A percentile compares a stretch with the other conserved stretches of the same genome.
Evolutionary conservation across 2,888 invertebrate species (phyloP).

Genomic region (Mesorhabditis sp.): DNA sequence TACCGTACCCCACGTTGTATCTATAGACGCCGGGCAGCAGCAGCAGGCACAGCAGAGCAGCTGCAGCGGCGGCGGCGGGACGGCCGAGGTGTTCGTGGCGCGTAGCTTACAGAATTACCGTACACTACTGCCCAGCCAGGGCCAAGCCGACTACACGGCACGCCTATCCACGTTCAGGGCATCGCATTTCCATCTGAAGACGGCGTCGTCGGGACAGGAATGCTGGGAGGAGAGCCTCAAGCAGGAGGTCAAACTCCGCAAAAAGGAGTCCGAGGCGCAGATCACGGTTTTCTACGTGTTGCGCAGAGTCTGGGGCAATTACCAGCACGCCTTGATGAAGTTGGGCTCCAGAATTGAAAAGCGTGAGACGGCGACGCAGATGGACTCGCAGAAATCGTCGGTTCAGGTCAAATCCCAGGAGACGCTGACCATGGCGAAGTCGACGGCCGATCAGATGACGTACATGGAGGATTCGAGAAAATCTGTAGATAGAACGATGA

Average conservation of each 20-base stretch:
- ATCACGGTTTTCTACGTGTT: conserved; percentile 28
- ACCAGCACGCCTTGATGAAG: conserved; percentile 22
- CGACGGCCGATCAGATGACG: no score
- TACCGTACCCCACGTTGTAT: background rate
- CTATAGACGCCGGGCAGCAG: background rate
- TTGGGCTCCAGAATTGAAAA: conserved; percentile 7
- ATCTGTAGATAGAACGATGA: no score
- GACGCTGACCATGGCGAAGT: no score
- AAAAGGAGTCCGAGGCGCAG: conserved; percentile 14
- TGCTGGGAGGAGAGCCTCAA: background rate
- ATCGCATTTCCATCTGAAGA: conserved; percentile 18
- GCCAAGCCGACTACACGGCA: conserved; percentile 10
- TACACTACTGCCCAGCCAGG: conserved; percentile 16
- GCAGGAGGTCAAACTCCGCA: background rate
- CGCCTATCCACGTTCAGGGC: conserved; percentile 11
- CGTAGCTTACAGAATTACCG: conserved; percentile 14
- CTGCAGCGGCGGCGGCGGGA: background rate
- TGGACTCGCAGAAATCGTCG: no score
- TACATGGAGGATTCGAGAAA: no score
- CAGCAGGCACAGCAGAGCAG: background rate
- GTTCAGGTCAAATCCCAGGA: no score
- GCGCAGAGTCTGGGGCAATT: conserved; percentile 28
- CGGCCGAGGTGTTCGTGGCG: conserved; percentile 3
- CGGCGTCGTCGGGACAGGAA: conserved; percentile 12
- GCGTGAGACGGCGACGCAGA: no score